Conservation (phyloP, 2,113 vertebrate genomes). For the Glareola pratincola region DNA sequence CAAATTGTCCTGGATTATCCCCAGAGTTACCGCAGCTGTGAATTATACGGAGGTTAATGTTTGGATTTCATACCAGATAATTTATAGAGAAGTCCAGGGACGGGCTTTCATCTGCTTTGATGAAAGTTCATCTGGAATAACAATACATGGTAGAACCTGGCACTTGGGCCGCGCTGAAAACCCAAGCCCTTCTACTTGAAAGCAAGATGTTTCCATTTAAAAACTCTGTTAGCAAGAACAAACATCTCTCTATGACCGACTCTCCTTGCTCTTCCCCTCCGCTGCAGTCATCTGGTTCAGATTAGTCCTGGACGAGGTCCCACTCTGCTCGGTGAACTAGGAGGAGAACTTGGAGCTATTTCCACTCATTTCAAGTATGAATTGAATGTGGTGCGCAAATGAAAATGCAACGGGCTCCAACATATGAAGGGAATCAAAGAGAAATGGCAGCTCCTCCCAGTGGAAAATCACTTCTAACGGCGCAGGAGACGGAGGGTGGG, state of each 20-base stretch:
- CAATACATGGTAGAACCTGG: neutral
- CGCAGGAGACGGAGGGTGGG: neutral
- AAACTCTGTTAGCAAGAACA: neutral
- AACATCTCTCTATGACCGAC: neutral
- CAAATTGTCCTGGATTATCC: neutral
- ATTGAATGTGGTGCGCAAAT: neutral
- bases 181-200: neutral
- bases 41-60: neutral
- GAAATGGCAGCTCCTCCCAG: neutral
- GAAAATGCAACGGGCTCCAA: neutral
- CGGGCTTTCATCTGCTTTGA: neutral
- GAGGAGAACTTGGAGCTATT: neutral
- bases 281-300: conserved; percentile 32
- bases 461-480: neutral
- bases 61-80: neutral
- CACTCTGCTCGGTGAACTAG: neutral
- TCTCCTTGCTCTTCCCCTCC: neutral
- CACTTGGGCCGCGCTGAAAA: neutral
- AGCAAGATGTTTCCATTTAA: neutral
- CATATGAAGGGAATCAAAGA: neutral
- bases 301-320: conserved; percentile 45
- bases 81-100: neutral
- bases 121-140: neutral
- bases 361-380: neutral
- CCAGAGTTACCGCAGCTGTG: neutral